Evolutionary conservation across 2,888 invertebrate species (phyloP).

Genomic region (Clostera curtula): DNA sequence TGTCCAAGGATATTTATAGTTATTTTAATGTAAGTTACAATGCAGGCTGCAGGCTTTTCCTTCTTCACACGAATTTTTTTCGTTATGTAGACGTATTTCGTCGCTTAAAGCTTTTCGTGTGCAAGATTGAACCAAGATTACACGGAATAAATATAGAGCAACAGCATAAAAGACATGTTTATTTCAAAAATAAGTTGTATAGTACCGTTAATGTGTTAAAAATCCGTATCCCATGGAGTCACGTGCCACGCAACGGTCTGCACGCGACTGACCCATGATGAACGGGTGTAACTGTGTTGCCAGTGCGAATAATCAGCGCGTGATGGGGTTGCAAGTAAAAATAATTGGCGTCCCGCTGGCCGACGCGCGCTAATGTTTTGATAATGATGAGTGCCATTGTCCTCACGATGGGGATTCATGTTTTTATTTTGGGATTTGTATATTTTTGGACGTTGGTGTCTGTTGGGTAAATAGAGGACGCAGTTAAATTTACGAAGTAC

Average conservation of each 20-base stretch:
- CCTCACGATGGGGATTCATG: slow-evolving; percentile 37
- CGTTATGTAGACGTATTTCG: no score
- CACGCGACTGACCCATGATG: slow-evolving; percentile 50
- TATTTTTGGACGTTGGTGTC: slow-evolving; percentile 29
- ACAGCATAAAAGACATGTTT: slow-evolving; percentile 23
- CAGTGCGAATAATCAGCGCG: slow-evolving; percentile 45
- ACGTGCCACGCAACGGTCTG: slow-evolving; percentile 29
- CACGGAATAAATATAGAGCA: slow-evolving; percentile 15
- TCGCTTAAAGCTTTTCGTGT: no score
- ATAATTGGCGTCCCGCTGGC: slow-evolving; percentile 72
- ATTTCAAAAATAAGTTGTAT: slow-evolving; percentile 28
- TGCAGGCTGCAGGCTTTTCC: no score
- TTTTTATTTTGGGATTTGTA: slow-evolving; percentile 60
- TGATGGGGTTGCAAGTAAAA: slow-evolving; percentile 63
- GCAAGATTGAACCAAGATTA: no score
- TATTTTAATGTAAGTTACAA: no score
- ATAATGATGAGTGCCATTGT: slow-evolving; percentile 65
- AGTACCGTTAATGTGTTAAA: slow-evolving; percentile 3
- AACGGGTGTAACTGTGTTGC: slow-evolving; percentile 57
- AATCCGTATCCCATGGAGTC: slow-evolving; percentile 18
- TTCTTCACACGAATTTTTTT: no score
- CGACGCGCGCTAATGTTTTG: slow-evolving; percentile 63
- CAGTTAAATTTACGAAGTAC: slow-evolving; percentile 35
- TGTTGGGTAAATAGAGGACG: slow-evolving; percentile 36
- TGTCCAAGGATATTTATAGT: no score